Base-by-base conservation (phyloP, 2,888 invertebrate genomes). In the Latrodectus elegans region DNA sequence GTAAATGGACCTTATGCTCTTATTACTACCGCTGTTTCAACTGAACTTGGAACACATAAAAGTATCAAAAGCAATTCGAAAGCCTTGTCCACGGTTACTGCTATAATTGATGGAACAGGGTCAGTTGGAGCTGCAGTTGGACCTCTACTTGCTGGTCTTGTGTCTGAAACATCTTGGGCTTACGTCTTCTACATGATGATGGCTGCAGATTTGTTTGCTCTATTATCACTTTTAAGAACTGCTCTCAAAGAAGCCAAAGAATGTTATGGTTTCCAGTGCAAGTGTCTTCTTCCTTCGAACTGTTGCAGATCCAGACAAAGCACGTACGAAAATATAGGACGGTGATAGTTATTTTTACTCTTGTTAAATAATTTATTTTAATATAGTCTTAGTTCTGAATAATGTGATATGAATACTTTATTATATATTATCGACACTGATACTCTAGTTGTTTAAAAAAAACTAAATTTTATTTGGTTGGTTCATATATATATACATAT, bases 1-100 rank as follows among this genome's bases (percentile, higher is more conserved):
- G 98, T 99, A 0, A 99, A 99, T 93, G 99, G 98, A 0, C 99
- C 99, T 0, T 99, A 99, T 92, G 96, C 98, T 8, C 94, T 99
- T 79, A 99, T 99, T 91, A 99, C 99, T 4, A 99, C 99, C 0
- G 97, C 98, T 0, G 98, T 99, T 64, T 97, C 97, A 81, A 97
- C 99, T 0, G 98, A 99, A 92, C 93, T 99, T 9, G 97, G 99
- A 17, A 93, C 97, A 0, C 97, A 98, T 93, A 94, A 95, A 90
- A 95, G 95, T 88, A 93, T 98, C 81, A 95, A 95, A 78, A 96
- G 96, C 3, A 97, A 96, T 92, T 93, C 97, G 0, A 96, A 95
- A 91, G 99, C 98, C 8, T 92, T 99, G 87, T 98, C 99, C 10
- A 99, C 99, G 0, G 98, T 99, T n/a, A 97, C 98, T 0, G 97